These are phyloP conservation scores for Rhombomys opimus DNA, from an alignment of 2,113 vertebrate species.

Conservation along the genomic window DNA sequence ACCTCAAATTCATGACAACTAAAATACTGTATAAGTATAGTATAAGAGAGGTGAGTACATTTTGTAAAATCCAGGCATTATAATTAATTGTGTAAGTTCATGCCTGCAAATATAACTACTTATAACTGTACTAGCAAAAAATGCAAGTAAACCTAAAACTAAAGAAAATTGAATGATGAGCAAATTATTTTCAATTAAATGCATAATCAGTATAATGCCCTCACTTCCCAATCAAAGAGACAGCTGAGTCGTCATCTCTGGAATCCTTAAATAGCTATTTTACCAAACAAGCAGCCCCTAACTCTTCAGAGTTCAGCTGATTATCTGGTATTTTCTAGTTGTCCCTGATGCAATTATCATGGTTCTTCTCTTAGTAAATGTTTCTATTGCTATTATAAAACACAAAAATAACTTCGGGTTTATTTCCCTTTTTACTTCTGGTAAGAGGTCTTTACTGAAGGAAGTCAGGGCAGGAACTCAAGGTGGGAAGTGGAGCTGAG, in stretches of 20 bases:
- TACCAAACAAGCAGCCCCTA: background rate
- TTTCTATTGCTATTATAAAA: background rate
- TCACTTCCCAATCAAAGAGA: background rate
- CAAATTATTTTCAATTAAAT: background rate
- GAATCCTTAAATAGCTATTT: background rate
- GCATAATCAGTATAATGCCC: background rate
- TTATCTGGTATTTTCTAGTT: background rate
- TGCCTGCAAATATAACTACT: background rate
- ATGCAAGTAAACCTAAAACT: background rate
- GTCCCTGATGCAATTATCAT: background rate
- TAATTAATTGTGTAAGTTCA: slow-evolving; percentile 9
- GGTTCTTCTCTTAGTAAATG: background rate
- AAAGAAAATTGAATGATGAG: slow-evolving; percentile 21
- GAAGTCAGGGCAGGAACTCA: background rate
- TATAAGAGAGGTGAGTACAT: background rate
- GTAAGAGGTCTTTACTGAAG: background rate
- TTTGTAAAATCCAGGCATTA: background rate
- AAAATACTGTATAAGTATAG: background rate
- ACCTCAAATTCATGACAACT: background rate
- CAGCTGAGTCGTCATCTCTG: background rate
- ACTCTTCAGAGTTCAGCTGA: background rate
- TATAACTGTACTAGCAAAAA: background rate
- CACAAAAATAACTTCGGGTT: background rate
- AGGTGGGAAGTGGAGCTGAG: background rate
- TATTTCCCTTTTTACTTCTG: background rate